Conservation (phyloP, 2,888 invertebrate species). For the Trachelus iudaicus region DNA sequence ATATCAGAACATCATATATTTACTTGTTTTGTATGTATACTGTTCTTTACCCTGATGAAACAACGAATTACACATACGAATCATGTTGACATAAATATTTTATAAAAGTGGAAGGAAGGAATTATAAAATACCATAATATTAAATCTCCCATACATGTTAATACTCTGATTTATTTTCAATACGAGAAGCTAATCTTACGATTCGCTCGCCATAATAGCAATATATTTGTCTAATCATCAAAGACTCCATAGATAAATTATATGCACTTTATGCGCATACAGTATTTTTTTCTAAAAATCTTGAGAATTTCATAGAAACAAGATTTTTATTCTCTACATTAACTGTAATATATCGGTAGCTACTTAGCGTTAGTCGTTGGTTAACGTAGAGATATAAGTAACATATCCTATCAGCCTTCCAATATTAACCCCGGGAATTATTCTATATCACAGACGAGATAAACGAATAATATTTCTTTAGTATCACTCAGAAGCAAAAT, state of each 20-base stretch:
- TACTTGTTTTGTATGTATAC: too few relatives aligned
- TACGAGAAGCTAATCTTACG: not conserved
- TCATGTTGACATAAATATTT: not conserved
- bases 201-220: not conserved
- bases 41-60: not conserved
- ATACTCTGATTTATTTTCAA: not conserved
- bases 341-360: not conserved
- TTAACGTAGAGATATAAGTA: not conserved
- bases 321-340: too few relatives aligned
- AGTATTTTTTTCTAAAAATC: not conserved
- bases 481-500: not conserved
- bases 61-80: not conserved
- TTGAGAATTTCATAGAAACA: not conserved
- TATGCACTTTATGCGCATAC: not conserved
- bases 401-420: not conserved
- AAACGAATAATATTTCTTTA: not conserved
- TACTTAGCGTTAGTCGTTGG: not conserved
- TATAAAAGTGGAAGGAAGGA: not conserved
- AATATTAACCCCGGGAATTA: not conserved
- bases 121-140: not conserved
- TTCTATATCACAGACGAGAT: not conserved
- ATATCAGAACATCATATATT: not conserved
- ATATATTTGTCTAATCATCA: not conserved
- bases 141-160: not conserved
- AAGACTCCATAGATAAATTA: not conserved